Percentiles rank a stretch among this genome's conserved stretches.
Evolutionary conservation across 1,140 invertebrate species (phyloP).

Genomic region (Eupristina koningsbergeri): DNA sequence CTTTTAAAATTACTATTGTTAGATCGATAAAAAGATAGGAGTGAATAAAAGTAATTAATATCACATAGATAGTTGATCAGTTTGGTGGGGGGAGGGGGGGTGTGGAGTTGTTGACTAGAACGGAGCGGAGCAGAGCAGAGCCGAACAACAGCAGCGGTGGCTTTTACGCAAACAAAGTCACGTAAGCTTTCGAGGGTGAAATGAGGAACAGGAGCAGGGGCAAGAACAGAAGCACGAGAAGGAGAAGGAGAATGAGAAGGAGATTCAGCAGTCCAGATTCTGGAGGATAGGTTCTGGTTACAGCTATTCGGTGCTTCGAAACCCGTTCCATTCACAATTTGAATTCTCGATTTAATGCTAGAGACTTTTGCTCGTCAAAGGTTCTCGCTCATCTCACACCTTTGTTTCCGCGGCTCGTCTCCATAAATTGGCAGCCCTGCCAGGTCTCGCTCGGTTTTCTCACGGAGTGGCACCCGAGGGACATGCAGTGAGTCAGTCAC

Average conservation of each 20-base stretch:
- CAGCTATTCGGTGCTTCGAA: neutral
- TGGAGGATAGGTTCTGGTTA: too few relatives aligned
- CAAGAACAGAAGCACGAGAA: too few relatives aligned
- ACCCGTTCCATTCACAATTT: neutral
- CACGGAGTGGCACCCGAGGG: neutral
- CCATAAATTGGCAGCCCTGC: constrained; percentile 15
- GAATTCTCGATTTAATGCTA: neutral
- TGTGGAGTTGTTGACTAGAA: neutral
- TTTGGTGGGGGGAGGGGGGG: neutral
- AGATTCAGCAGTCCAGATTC: too few relatives aligned
- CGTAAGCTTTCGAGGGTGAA: neutral
- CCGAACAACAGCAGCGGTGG: neutral
- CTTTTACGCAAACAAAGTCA: neutral
- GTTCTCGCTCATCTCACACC: neutral
- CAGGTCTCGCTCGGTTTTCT: constrained; percentile 11
- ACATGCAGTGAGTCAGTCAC: neutral
- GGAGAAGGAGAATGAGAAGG: too few relatives aligned
- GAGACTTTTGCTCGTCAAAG: neutral
- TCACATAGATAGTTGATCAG: neutral
- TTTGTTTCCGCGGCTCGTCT: neutral
- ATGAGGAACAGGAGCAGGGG: neutral
- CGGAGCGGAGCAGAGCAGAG: too few relatives aligned
- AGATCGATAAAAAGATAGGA: constrained; percentile 2
- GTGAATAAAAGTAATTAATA: constrained; percentile 15
- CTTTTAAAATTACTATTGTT: constrained; percentile 7